phyloP scores from a whole-genome alignment of 2,113 vertebrate genomes.

The Coptodon rendalli region DNA sequence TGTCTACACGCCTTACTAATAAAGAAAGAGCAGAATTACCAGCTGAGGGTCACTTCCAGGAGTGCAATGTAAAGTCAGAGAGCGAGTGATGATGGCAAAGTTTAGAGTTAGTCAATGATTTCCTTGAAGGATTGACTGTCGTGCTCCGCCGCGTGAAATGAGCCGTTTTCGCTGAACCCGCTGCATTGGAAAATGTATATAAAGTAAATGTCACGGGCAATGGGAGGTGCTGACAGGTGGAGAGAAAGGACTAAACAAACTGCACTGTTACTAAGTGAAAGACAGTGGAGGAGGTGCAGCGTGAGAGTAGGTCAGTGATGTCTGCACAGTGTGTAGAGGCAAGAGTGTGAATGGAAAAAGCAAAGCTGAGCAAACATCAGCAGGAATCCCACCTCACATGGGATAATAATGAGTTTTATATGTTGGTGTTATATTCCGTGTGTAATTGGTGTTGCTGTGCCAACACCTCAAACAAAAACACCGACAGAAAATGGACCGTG shows the following conservation, averaged over 20 bases:
- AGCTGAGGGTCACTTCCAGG: constrained; percentile 26
- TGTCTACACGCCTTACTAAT: constrained; percentile 18
- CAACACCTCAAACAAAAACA: constrained; percentile 71
- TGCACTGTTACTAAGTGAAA: constrained; percentile 41
- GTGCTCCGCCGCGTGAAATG: constrained; percentile 39
- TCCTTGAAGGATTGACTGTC: constrained; percentile 19
- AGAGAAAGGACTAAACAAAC: constrained; percentile 69
- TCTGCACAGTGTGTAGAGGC: constrained; percentile 40
- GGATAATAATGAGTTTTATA: constrained; percentile 67
- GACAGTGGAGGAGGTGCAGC: constrained; percentile 49
- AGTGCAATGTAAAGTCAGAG: constrained; percentile 12
- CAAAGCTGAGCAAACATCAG: constrained; percentile 71
- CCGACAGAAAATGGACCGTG: constrained; percentile 36
- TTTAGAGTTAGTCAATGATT: constrained; percentile 55
- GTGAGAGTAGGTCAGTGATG: constrained; percentile 35
- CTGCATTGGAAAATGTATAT: constrained; percentile 61
- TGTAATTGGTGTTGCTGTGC: constrained; percentile 63
- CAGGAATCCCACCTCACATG: constrained; percentile 57
- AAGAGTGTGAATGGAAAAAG: constrained; percentile 61
- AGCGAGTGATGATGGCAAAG: constrained; percentile 38
- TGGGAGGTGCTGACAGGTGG: constrained; percentile 64
- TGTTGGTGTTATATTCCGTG: constrained; percentile 60
- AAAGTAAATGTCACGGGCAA: constrained; percentile 60
- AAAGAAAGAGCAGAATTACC: constrained; percentile 15
- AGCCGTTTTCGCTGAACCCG: constrained; percentile 30